A percentile compares a stretch with the other conserved stretches of the same genome.
These are phyloP conservation scores for Holacanthus passer DNA, from an alignment of 2,113 vertebrate species.

Conservation along the genomic window DNA sequence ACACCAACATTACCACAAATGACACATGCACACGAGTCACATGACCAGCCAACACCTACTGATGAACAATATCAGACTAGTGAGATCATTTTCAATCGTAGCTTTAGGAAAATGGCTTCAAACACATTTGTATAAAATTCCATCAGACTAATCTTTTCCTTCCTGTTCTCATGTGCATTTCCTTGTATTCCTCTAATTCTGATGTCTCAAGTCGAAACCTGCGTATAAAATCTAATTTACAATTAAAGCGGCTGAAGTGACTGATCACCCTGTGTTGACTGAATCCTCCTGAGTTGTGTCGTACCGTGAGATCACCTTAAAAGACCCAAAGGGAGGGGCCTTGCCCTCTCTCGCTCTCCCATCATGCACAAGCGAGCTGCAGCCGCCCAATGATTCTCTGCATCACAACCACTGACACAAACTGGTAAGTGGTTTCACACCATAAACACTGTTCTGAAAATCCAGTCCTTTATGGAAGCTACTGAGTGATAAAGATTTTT, in stretches of 20 bases:
- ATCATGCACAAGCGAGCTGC: not conserved
- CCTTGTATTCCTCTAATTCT: not conserved
- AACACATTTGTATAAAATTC: not conserved
- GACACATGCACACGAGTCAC: not conserved
- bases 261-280: not conserved
- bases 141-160: too few relatives aligned
- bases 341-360: not conserved
- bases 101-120: not conserved
- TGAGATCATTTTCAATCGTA: not conserved
- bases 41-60: not conserved
- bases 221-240: not conserved
- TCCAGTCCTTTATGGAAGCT: too few relatives aligned
- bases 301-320: constrained; percentile 8
- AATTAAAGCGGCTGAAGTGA: not conserved
- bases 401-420: not conserved
- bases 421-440: not conserved
- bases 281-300: not conserved
- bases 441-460: too few relatives aligned
- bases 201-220: not conserved
- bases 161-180: too few relatives aligned
- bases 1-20: not conserved
- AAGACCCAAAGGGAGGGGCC: not conserved
- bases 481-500: too few relatives aligned
- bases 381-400: not conserved
- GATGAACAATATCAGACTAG: not conserved